Percentiles rank a stretch among this genome's conserved stretches.
Evolutionary conservation across 2,113 vertebrate genomes (phyloP).

Genomic region (Rhynchopsitta pachyrhyncha): DNA sequence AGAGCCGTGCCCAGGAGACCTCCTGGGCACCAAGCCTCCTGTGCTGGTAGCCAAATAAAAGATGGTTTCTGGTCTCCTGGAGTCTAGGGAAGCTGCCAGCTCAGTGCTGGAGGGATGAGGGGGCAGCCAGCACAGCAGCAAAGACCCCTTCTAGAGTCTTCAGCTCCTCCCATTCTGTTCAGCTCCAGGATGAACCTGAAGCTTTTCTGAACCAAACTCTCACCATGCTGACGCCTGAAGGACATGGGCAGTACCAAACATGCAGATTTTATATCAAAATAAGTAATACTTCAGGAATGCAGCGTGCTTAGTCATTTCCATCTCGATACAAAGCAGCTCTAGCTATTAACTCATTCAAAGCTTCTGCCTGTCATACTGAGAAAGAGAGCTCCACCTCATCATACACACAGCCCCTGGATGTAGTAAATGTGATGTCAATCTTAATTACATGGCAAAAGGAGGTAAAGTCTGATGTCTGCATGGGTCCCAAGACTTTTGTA

Average conservation of each 20-base stretch:
- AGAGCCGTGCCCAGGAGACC: neutral
- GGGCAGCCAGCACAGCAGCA: neutral
- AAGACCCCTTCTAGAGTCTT: neutral
- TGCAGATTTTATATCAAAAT: slow-evolving; percentile 18
- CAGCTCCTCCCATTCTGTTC: neutral
- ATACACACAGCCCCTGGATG: neutral
- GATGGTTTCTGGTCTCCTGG: neutral
- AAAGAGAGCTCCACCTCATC: neutral
- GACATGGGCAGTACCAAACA: neutral
- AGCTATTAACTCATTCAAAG: neutral
- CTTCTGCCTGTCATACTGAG: neutral
- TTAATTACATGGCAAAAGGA: neutral
- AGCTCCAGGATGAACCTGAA: neutral
- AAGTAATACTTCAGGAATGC: slow-evolving; percentile 32
- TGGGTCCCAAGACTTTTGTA: neutral
- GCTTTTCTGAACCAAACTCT: neutral
- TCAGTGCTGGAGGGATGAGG: neutral
- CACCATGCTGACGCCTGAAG: neutral
- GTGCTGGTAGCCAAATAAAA: neutral
- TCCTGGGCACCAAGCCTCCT: neutral
- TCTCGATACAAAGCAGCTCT: neutral
- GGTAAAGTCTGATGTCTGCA: neutral
- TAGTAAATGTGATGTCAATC: neutral
- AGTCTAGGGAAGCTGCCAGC: neutral
- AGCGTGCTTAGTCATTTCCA: neutral